Evolutionary conservation across 2,888 invertebrate genomes (phyloP), one percentile per base, ranked within the genome.

Genomic region (Steinernema hermaphroditum): DNA sequence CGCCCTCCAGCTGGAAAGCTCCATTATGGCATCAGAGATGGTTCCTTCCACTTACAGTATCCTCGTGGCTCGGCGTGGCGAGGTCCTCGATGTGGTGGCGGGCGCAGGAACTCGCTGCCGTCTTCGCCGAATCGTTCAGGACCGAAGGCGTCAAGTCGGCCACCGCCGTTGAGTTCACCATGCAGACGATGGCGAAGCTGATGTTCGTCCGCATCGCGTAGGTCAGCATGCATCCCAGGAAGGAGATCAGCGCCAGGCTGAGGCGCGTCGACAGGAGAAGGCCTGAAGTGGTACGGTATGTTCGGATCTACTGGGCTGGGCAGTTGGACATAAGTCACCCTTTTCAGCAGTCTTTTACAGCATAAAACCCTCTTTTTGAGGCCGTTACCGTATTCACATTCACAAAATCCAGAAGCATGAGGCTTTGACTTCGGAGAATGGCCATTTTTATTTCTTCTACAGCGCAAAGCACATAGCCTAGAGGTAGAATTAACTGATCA

Each of bases 151-250:
- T 22, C 19, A 49, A 9, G 16, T 70, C 68, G 8, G 72, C 75
- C 24, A 76, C 44, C 24, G 79, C 72, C 44, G 78, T 2, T 90
- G 90, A 68, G 90, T 91, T 91, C 44, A 84, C 93, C 95, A 96
- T 96, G 76, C 94, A 93, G 54, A 96, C 94, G 79, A 96, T 93
- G 2, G 94, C 94, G 19, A 96, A 93, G 78, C 94, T 94, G 78
- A 96, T 90, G 87, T 94, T 94, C 0, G 94, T 93, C 74, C 94
- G 89, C 92, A 94, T 93, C 0, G 93, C 93, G 88, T 94, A 94
- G 2, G 93, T 93, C 86, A 93, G 91, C 74, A 93, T 93, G 87
- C 93, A 93, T 16, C 94, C 94, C 70, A 93, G 89, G 86, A 94
- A 94, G 19, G 93, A 93, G 89, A 94, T 90, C 69, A 94, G 90